Conservation (phyloP, 2,797 vertebrate species). For the Gastrophryne carolinensis region DNA sequence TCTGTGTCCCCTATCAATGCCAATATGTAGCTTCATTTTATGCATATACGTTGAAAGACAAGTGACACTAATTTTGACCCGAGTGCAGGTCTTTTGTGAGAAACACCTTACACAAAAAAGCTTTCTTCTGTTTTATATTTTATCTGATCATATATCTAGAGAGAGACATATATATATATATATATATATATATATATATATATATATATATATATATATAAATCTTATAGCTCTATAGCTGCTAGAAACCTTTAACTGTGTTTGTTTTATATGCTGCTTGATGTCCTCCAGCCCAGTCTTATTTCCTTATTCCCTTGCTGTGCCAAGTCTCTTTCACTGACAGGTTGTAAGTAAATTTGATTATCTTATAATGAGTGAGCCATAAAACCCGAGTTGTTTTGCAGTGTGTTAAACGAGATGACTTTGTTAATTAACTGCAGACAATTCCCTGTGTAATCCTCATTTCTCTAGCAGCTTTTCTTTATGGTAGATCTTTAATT, state of each 20-base stretch:
- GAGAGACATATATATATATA: too few species aligned
- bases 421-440: conserved; percentile 46
- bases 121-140: not conserved
- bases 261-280: not conserved
- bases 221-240: too few species aligned
- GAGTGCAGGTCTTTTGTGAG: conserved; percentile 24
- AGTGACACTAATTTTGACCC: conserved; percentile 72
- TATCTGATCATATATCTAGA: too few species aligned
- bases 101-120: conserved; percentile 7
- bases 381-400: conserved; percentile 21
- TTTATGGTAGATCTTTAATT: conserved; percentile 12
- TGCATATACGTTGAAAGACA: conserved; percentile 70
- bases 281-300: not conserved
- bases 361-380: conserved; percentile 25
- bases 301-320: not conserved
- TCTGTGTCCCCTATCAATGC: conserved; percentile 75
- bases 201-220: too few species aligned
- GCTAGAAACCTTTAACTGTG: too few species aligned
- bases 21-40: conserved; percentile 80
- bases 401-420: conserved; percentile 9
- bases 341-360: conserved; percentile 13
- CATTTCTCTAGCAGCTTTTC: conserved; percentile 10
- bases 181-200: too few species aligned
- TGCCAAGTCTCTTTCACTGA: conserved; percentile 4
- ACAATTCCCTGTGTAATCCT: conserved; percentile 21